Evolutionary conservation across 2,888 invertebrate genomes (phyloP).

Genomic region (Amiota mariae): DNA sequence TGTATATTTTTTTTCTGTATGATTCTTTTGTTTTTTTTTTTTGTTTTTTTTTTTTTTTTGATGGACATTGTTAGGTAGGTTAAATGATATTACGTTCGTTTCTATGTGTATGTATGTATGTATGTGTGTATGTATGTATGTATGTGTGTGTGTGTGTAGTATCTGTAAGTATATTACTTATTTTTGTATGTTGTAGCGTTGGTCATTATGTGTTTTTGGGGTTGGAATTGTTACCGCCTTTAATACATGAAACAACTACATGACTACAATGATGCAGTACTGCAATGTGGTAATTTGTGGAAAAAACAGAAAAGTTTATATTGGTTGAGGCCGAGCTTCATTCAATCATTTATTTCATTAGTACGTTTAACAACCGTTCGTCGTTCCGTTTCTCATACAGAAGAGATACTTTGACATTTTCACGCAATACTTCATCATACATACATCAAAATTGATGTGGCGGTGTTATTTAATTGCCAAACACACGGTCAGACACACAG

Average conservation of each 20-base stretch:
- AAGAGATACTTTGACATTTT: slow-evolving; percentile 4
- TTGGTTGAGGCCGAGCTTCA: neutral
- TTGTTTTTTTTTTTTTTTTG: neutral
- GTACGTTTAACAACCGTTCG: too few species aligned
- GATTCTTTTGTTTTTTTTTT: too few species aligned
- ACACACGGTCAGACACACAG: neutral
- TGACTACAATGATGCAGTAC: neutral
- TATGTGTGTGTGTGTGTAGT: slow-evolving; percentile 6
- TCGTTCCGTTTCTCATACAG: too few species aligned
- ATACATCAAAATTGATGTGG: slow-evolving; percentile 17
- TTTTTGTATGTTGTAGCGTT: neutral
- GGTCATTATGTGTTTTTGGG: neutral
- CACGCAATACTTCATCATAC: slow-evolving; percentile 1
- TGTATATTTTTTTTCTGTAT: too few species aligned
- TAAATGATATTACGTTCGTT: neutral
- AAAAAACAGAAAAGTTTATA: neutral
- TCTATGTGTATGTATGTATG: neutral
- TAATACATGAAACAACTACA: neutral
- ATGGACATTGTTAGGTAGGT: slow-evolving; percentile 17
- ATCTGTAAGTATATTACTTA: neutral
- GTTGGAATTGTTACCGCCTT: neutral
- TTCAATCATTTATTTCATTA: neutral
- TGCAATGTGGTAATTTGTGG: neutral
- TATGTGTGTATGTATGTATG: too few species aligned
- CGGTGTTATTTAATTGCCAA: slow-evolving; percentile 21